These are phyloP conservation scores for Trichonephila inaurata DNA, from an alignment of 1,140 invertebrate species.

Conservation along the genomic window DNA sequence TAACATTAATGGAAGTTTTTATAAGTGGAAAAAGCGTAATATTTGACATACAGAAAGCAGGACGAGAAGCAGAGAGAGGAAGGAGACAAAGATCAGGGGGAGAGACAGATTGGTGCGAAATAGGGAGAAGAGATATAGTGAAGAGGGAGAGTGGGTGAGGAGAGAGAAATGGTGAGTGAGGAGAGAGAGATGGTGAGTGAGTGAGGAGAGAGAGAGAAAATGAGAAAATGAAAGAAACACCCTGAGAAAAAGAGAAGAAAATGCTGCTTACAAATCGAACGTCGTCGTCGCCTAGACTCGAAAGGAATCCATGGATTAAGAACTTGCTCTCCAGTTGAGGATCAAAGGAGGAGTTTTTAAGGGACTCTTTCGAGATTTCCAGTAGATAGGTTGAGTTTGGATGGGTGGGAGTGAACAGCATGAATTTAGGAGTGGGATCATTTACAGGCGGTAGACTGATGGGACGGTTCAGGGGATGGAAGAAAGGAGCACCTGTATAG, in stretches of 20 bases:
- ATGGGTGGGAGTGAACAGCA: neutral
- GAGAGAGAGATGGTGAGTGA: too few species aligned
- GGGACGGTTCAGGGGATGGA: constrained; percentile 61
- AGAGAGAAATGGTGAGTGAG: too few species aligned
- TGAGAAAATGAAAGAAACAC: too few species aligned
- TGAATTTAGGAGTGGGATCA: neutral
- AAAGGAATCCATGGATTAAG: constrained; percentile 30
- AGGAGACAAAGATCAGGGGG: too few species aligned
- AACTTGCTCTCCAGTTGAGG: constrained; percentile 9
- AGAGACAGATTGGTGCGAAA: too few species aligned
- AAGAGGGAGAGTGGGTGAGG: too few species aligned
- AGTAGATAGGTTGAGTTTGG: neutral
- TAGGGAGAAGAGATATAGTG: too few species aligned
- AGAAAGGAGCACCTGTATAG: constrained; percentile 73
- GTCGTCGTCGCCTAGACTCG: neutral
- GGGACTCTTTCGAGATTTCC: neutral
- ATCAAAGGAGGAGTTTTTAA: neutral
- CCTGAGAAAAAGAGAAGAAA: neutral
- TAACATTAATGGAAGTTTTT: too few species aligned
- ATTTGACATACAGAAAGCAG: too few species aligned
- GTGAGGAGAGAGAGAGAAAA: too few species aligned
- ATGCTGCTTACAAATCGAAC: constrained; percentile 1
- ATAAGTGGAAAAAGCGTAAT: too few species aligned
- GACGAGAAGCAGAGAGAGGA: too few species aligned
- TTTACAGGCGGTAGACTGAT: constrained; percentile 58